Conservation (phyloP, 2,888 invertebrate genomes). For the Parelbella ahira region DNA sequence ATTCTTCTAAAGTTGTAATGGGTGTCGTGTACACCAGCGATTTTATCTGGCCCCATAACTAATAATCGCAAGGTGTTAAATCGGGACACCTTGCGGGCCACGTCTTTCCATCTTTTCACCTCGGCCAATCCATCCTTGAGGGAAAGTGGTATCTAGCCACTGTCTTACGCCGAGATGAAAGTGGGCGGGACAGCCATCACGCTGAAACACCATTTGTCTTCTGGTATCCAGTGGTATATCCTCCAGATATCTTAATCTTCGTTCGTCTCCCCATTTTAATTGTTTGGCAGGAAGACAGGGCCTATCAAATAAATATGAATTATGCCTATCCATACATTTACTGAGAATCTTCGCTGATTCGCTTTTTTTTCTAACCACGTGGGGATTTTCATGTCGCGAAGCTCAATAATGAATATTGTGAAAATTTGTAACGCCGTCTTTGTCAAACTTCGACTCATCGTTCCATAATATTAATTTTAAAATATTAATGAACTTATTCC, state of each 20-base stretch:
- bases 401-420: constrained; percentile 31
- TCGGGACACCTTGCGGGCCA: constrained; percentile 32
- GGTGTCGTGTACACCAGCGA: constrained; percentile 9
- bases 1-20: neutral
- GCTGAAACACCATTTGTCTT: constrained; percentile 14
- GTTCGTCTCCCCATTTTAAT: neutral
- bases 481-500: too few species aligned
- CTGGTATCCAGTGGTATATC: constrained; percentile 1
- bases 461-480: too few species aligned
- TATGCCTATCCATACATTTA: constrained; percentile 32
- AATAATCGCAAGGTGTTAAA: constrained; percentile 29
- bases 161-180: constrained; percentile 10
- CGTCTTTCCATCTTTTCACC: constrained; percentile 25
- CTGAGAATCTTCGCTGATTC: constrained; percentile 27
- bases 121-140: constrained; percentile 26
- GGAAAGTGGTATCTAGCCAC: constrained; percentile 17
- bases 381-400: constrained; percentile 8
- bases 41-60: constrained; percentile 27
- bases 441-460: constrained; percentile 32
- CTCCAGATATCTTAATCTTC: neutral
- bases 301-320: constrained; percentile 28
- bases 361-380: constrained; percentile 20
- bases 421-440: constrained; percentile 31
- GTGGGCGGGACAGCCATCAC: constrained; percentile 14
- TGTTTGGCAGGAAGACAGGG: neutral